Base-by-base conservation (phyloP, 2,888 invertebrate genomes). In the Drosophila quinaria region DNA sequence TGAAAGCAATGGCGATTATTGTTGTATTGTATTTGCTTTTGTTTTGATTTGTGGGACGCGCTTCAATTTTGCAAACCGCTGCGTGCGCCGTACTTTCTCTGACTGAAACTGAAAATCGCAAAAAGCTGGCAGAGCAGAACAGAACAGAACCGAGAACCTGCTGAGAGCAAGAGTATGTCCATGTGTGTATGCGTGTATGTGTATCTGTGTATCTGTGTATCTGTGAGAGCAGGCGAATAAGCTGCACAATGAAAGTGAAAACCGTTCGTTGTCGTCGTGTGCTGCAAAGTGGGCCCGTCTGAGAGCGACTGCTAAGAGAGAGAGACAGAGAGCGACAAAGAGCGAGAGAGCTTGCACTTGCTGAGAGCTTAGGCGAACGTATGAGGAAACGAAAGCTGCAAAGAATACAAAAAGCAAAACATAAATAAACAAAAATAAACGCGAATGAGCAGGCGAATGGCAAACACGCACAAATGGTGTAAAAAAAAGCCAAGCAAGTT, bases 61-160 rank as follows among this genome's bases (percentile, higher is more conserved):
- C 74, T 71, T 61, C 10, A 29, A 59, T 65, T 68, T 74, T 70
- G 79, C 89, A 90, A 90, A 90, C 92, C 90, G 91, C 88, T 91
- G 90, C 89, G 84, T 89, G 87, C 90, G 91, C 91, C 90, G 91
- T 91, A 92, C 92, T 92, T 92, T 92, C 92, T 92, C 92, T 92
- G 91, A 92, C 91, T 92, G 90, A 90, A 81, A 80, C 66, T 51
- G 80, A 78, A 78, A 78, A 78, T 69, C 60, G 71, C 75, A 69
- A 72, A 67, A 68, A 69, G 64, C 70, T 70, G 49, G 49, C 74
- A 56, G 58, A 49, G 55, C 55, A 73, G 60, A 66, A 73, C 49
- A 73, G 76, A 75, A 59, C 54, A 49, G 49, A 68, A 55, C 42
- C 29, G 66, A 69, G 49, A 58, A 64, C 61, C 52, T 37, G 46